Evolutionary conservation across 2,888 invertebrate genomes (phyloP).

Genomic region (Elysia crispata): DNA sequence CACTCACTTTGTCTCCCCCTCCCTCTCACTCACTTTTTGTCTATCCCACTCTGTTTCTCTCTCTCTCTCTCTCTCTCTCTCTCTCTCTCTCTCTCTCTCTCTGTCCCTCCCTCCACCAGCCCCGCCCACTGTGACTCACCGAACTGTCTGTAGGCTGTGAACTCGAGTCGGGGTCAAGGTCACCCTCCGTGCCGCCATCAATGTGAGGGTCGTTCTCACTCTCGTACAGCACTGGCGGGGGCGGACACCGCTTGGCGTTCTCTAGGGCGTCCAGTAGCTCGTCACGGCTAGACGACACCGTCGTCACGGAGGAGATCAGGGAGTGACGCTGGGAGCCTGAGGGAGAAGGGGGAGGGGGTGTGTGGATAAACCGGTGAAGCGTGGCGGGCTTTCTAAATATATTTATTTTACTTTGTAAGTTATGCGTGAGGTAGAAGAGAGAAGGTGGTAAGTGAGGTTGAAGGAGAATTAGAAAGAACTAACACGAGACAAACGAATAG

Average conservation of each 20-base stretch:
- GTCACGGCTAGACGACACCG: constrained; percentile 73
- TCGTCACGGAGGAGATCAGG: constrained; percentile 73
- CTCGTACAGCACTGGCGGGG: constrained; percentile 70
- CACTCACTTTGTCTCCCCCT: too few species aligned
- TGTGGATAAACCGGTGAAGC: background rate
- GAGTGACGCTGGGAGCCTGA: constrained; percentile 71
- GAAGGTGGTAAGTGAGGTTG: too few species aligned
- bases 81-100: background rate
- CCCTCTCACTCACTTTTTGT: too few species aligned
- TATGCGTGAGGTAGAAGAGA: too few species aligned
- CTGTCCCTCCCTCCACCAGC: too few species aligned
- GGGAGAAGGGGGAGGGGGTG: background rate
- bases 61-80: too few species aligned
- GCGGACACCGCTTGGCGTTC: constrained; percentile 67
- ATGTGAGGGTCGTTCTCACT: constrained; percentile 65
- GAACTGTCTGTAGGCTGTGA: constrained; percentile 73
- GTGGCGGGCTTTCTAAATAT: too few species aligned
- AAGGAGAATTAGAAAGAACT: too few species aligned
- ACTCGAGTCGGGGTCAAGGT: constrained; percentile 51
- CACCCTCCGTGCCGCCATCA: constrained; percentile 47
- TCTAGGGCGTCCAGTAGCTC: constrained; percentile 72
- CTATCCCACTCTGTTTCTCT: too few species aligned
- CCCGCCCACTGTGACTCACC: constrained; percentile 45
- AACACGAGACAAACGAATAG: too few species aligned
- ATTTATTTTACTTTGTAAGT: too few species aligned